Base-by-base conservation (phyloP, 2,888 invertebrate species). In the Zaprionus obscuricornis region DNA sequence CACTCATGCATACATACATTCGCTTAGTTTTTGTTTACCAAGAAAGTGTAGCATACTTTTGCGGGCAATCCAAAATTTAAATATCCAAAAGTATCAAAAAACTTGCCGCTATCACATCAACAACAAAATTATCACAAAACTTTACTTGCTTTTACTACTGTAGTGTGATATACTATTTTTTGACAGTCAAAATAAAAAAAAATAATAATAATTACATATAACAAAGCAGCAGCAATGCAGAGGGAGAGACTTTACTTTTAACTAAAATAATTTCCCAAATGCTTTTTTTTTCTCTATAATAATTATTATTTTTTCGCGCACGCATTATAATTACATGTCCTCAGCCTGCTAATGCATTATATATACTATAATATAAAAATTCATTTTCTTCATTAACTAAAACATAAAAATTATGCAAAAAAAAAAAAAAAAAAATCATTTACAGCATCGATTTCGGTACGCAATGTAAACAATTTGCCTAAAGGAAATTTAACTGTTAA, bases 401-500 rank as follows among this genome's bases (percentile, higher is more conserved):
- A 18, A 7, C 14, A 24, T n/a, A n/a, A n/a, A n/a, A n/a, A n/a
- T n/a, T n/a, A n/a, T n/a, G n/a, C n/a, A n/a, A n/a, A n/a, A n/a
- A n/a, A n/a, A n/a, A n/a, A n/a, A n/a, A n/a, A n/a, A n/a, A n/a
- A n/a, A n/a, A n/a, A n/a, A n/a, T n/a, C 39, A 14, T 74, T 93
- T 92, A 33, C 91, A 94, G 94, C 94, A 87, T 94, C 94, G 77
- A 93, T 94, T 90, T 94, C 94, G 79, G 93, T 94, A 88, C 88
- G 88, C 22, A 90, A 90, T 74, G 90, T 90, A 1, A 88, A 89
- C 62, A 89, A 89, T 69, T 83, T 90, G 68, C 90, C 90, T 39
- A 89, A 89, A 71, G 86, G 85, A n/a, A 89, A 89, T 66, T 81
- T 90, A 18, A 90, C 90, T 2, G 89, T 90, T 24, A 89, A 90